Percentiles rank a stretch among this genome's conserved stretches.
Conservation (phyloP, 2,888 invertebrate genomes). For the Drosophila melanosoma region DNA sequence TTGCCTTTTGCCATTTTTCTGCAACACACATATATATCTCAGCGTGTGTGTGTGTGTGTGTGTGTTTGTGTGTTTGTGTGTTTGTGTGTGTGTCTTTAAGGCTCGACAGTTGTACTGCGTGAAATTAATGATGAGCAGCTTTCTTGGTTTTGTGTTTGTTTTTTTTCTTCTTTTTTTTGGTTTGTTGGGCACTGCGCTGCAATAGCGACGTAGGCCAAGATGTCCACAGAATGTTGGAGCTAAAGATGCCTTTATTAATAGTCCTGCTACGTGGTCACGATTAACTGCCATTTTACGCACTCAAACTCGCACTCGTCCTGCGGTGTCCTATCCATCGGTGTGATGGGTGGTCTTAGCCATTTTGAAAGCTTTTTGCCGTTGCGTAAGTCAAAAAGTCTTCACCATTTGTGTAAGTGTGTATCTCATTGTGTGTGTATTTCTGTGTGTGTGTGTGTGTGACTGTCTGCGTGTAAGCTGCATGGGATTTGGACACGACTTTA, state of each 20-base stretch:
- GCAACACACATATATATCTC: constrained; percentile 44
- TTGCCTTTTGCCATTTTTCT: constrained; percentile 75
- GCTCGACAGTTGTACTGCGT: constrained; percentile 80
- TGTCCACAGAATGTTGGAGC: constrained; percentile 76
- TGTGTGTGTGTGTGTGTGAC: background rate
- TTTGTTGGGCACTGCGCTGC: constrained; percentile 29
- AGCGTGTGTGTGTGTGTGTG: constrained; percentile 28
- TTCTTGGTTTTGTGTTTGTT: constrained; percentile 52
- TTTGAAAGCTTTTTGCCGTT: constrained; percentile 80
- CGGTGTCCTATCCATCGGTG: constrained; percentile 1
- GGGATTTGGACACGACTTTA: constrained; percentile 79
- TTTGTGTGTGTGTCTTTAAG: constrained; percentile 43
- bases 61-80: constrained; percentile 29
- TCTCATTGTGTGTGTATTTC: constrained; percentile 14
- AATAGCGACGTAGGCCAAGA: constrained; percentile 48
- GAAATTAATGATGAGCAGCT: constrained; percentile 78
- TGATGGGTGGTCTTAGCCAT: constrained; percentile 58
- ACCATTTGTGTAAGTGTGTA: constrained; percentile 18
- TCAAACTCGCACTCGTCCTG: constrained; percentile 56
- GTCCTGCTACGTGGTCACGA: constrained; percentile 79
- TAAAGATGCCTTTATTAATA: constrained; percentile 79
- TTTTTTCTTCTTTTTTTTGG: constrained; percentile 3
- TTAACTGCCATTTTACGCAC: constrained; percentile 80
- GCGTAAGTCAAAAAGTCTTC: constrained; percentile 75
- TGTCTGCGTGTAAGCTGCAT: constrained; percentile 62